A percentile compares a stretch with the other conserved stretches of the same genome.
Conservation (phyloP, 92 coral and sea anemone species). For the Palythoa heliodiscus region DNA sequence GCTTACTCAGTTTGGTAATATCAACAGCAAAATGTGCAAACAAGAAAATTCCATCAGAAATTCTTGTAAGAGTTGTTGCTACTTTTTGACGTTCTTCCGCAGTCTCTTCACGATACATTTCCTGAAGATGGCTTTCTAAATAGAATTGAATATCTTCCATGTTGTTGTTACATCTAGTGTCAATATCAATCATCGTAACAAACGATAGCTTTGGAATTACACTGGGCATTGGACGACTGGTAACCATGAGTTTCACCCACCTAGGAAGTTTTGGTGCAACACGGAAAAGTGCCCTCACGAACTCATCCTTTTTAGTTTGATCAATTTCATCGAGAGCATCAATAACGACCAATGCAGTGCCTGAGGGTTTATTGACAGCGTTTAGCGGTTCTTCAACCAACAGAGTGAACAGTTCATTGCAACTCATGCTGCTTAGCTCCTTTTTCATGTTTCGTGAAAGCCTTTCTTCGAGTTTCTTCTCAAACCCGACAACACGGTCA, state of each 20-base stretch:
- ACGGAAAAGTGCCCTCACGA: constrained; percentile 32
- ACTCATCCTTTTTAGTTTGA: constrained; percentile 32
- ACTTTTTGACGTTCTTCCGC: constrained; percentile 4
- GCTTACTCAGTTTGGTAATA: neutral
- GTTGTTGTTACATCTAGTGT: constrained; percentile 8
- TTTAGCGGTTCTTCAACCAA: constrained; percentile 36
- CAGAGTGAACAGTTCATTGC: constrained; percentile 27
- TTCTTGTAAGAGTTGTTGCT: constrained; percentile 17
- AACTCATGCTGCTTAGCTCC: constrained; percentile 21
- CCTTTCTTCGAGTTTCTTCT: constrained; percentile 53
- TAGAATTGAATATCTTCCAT: constrained; percentile 29
- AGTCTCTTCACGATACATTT: constrained; percentile 22
- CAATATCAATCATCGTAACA: constrained; percentile 24
- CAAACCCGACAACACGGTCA: constrained; percentile 54
- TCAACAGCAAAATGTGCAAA: constrained; percentile 33
- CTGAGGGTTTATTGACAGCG: neutral
- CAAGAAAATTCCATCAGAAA: constrained; percentile 44
- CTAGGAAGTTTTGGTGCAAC: constrained; percentile 40
- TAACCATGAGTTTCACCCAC: constrained; percentile 49
- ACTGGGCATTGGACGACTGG: constrained; percentile 36
- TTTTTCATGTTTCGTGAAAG: constrained; percentile 40
- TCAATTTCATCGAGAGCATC: constrained; percentile 54
- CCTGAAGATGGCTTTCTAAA: neutral
- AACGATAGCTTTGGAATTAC: constrained; percentile 12
- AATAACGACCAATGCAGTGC: constrained; percentile 20